Evolutionary conservation across 23 tunicate genomes (phyloP), one percentile per base, ranked within the genome.

Genomic region (Ascidia mentula): DNA sequence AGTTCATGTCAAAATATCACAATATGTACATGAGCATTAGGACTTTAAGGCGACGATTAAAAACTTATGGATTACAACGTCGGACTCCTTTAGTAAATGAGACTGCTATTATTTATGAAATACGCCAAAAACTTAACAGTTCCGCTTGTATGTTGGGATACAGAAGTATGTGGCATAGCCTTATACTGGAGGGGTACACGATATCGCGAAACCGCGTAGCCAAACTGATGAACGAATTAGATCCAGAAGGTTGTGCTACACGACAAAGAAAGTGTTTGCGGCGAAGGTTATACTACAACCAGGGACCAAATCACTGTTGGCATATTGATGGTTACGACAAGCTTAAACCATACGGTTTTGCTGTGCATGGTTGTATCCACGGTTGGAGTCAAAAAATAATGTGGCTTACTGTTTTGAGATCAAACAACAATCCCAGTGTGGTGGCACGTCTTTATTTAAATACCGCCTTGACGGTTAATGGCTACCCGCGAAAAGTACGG

Each of bases 271-370:
- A 35, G 74, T 31, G 74, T 36, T 18, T 71, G 30, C 24, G 74
- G 13, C 74, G 34, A 71, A 71, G 74, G 34, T 18, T 36, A 18
- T 71, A 71, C 32, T 22, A 3, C 30, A 20, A 28, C 30, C 18
- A 71, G 17, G 34, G 74, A 18, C 74, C 74, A 71, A 71, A 71
- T 35, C 32, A 71, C 24, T 71, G 74, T 35, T 71, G 74, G 74
- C 34, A 71, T 18, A 71, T 71, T 3, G 74, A 71, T 71, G 74
- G 74, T 20, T 71, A 71, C 32, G 74, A 71, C 74, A 71, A 71
- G 30, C 74, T 71, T 3, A 71, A 71, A 71, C 74, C 74, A 71
- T 71, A 71, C 30, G 74, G 74, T 71, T 71, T 71, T 35, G 32
- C 74, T 3, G 32, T 71, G 32, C 74, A 71, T 71, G 74, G 74